These are phyloP conservation scores for Ariopsis seemanni DNA, from an alignment of 2,113 vertebrate genomes.

Conservation along the genomic window DNA sequence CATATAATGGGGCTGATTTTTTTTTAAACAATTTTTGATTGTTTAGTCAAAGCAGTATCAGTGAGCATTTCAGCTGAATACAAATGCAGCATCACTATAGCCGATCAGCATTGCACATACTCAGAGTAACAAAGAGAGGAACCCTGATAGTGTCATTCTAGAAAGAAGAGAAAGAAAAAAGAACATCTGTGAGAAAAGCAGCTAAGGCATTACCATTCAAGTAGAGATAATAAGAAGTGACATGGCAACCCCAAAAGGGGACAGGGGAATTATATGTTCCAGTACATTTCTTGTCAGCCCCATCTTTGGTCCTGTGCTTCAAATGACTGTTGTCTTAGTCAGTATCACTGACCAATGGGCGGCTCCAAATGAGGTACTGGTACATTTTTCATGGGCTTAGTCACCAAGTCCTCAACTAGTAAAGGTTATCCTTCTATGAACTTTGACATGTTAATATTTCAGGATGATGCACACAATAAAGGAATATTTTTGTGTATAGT, in stretches of 20 bases:
- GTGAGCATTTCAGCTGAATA: not conserved
- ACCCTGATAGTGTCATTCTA: not conserved
- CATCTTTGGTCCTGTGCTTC: not conserved
- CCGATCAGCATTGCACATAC: conserved; percentile 8
- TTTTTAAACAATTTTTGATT: not conserved
- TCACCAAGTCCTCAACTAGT: not conserved
- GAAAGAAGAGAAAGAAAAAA: not conserved
- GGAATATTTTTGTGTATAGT: not conserved
- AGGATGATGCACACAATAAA: not conserved
- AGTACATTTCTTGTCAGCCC: conserved; percentile 22
- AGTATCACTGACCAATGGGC: conserved; percentile 15
- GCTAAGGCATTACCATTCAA: conserved; percentile 34
- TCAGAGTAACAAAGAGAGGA: not conserved
- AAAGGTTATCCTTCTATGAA: not conserved
- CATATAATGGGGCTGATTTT: not conserved
- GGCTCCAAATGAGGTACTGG: not conserved
- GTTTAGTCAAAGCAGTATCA: conserved; percentile 6
- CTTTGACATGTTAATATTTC: not conserved
- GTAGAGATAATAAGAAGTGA: conserved; percentile 43
- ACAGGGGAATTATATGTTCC: conserved; percentile 42
- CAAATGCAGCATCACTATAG: not conserved
- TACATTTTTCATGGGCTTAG: conserved; percentile 11
- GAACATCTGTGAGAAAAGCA: not conserved
- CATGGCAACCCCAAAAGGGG: conserved; percentile 34
- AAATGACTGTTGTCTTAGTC: conserved; percentile 19